A percentile compares a stretch with the other conserved stretches of the same genome.
phyloP scores from a whole-genome alignment of 2,797 vertebrate species.

The Botia almorhae region DNA sequence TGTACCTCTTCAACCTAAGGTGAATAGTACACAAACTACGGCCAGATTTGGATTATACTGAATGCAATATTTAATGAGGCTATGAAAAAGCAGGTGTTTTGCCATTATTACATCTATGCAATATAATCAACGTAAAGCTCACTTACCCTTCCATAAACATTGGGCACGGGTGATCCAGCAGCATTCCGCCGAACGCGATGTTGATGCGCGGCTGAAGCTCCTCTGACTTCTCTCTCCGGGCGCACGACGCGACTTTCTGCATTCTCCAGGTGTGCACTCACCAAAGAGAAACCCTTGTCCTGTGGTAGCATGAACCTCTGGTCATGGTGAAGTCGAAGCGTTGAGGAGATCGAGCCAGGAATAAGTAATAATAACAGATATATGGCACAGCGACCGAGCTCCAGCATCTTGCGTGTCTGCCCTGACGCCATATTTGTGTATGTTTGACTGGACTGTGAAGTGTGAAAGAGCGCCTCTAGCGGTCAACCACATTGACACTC shows the following conservation, averaged over 20 bases:
- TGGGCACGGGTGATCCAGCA: constrained; percentile 77
- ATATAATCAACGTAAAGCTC: not conserved
- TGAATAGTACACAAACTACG: constrained; percentile 10
- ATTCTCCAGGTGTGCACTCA: constrained; percentile 67
- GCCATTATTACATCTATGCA: too few relatives aligned
- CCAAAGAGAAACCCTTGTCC: constrained; percentile 75
- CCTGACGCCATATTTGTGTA: constrained; percentile 84
- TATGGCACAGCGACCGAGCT: constrained; percentile 61
- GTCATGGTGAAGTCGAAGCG: constrained; percentile 68
- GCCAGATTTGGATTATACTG: not conserved
- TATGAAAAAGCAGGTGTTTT: not conserved
- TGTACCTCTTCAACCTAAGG: constrained; percentile 6
- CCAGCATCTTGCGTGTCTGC: constrained; percentile 72
- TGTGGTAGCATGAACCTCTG: constrained; percentile 71
- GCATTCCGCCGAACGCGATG: constrained; percentile 79
- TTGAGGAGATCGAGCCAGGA: constrained; percentile 61
- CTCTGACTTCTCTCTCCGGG: constrained; percentile 60
- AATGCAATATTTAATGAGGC: constrained; percentile 3
- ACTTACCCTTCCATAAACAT: constrained; percentile 92
- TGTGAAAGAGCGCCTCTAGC: constrained; percentile 42
- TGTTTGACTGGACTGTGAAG: constrained; percentile 60
- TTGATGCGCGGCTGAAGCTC: constrained; percentile 59
- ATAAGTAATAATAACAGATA: constrained; percentile 67
- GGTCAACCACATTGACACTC: constrained; percentile 12
- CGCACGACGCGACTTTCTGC: constrained; percentile 64